Percentiles rank a stretch among this genome's conserved stretches.
phyloP scores from a whole-genome alignment of 2,113 vertebrate genomes.

The Carollia perspicillata region DNA sequence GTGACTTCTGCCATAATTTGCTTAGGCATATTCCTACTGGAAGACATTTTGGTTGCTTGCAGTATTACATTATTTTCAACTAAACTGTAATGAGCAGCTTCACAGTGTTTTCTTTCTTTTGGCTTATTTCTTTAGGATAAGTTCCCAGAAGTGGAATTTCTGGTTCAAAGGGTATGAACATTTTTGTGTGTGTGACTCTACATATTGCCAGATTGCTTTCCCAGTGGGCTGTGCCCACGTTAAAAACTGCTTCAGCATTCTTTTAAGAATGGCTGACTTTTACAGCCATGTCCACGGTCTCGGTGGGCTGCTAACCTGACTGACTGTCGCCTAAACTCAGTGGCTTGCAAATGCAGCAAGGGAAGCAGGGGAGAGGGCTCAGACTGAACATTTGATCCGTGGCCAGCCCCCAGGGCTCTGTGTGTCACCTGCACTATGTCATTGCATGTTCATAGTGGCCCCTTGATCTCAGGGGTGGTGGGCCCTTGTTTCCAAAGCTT shows the following conservation, averaged over 20 bases:
- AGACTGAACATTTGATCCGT: neutral
- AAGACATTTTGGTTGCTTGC: conserved; percentile 7
- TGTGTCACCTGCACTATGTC: neutral
- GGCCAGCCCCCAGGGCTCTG: neutral
- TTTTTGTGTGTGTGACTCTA: neutral
- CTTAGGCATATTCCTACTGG: neutral
- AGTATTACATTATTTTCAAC: conserved; percentile 22
- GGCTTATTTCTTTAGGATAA: conserved; percentile 66
- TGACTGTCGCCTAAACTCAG: neutral
- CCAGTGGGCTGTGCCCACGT: neutral
- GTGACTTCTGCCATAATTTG: neutral
- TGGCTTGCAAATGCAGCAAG: neutral
- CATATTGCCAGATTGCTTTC: neutral
- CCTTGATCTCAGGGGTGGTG: neutral
- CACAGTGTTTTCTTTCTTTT: conserved; percentile 61
- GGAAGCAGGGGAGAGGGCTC: neutral
- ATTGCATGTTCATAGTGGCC: neutral
- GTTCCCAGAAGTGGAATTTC: conserved; percentile 63
- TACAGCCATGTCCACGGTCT: neutral
- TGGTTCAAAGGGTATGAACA: conserved; percentile 56
- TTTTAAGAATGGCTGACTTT: conserved; percentile 13
- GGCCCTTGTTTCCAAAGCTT: neutral
- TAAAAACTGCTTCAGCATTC: neutral
- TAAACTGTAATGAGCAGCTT: conserved; percentile 31
- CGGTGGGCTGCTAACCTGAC: conserved; percentile 3